Conservation (phyloP, 2,797 vertebrate genomes). For the Hephaestus fuliginosus region DNA sequence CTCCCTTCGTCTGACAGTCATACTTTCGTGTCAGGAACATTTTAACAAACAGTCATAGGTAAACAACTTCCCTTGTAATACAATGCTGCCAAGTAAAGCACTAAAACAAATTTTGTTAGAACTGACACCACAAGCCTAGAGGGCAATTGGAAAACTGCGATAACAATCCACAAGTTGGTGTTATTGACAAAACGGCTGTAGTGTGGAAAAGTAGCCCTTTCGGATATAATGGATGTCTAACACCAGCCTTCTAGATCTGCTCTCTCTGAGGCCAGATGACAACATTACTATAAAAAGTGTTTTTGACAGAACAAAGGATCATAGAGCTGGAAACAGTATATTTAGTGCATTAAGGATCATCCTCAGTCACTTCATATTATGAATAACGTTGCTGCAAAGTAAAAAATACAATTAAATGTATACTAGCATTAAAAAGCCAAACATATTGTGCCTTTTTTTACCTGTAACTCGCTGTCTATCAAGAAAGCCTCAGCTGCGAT, state of each 20-base stretch:
- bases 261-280: conserved; percentile 48
- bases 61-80: conserved; percentile 82
- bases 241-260: conserved; percentile 47
- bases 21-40: conserved; percentile 80
- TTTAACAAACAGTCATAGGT: conserved; percentile 79
- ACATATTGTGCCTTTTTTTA: not conserved
- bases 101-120: conserved; percentile 66
- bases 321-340: conserved; percentile 33
- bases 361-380: not conserved
- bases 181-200: conserved; percentile 72
- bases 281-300: conserved; percentile 63
- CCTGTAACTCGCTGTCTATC: conserved; percentile 1
- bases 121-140: conserved; percentile 70
- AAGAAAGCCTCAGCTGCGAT: conserved; percentile 24
- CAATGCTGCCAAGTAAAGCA: conserved; percentile 73
- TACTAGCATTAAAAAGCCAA: conserved; percentile 1
- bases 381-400: conserved; percentile 15
- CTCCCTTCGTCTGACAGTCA: conserved; percentile 77
- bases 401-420: not conserved
- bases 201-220: conserved; percentile 75
- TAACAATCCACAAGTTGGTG: conserved; percentile 74
- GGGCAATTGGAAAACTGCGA: conserved; percentile 75
- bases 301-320: conserved; percentile 18
- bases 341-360: conserved; percentile 35
- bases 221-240: conserved; percentile 67